Evolutionary conservation across 2,888 invertebrate genomes (phyloP).

Genomic region (Leptinotarsa tumamoca): DNA sequence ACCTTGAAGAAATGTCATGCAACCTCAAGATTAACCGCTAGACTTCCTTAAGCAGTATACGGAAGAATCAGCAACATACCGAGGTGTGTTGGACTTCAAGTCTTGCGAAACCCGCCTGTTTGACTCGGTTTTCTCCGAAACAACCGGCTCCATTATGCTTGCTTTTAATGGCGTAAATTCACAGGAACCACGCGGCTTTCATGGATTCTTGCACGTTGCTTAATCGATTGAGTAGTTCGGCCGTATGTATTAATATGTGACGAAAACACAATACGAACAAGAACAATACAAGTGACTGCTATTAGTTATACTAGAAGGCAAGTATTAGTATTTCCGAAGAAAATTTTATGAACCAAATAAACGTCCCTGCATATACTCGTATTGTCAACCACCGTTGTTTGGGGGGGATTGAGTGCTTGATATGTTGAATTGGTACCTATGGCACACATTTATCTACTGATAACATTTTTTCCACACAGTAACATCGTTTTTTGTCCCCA

Average conservation of each 20-base stretch:
- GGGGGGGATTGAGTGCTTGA: no score
- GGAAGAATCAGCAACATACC: not conserved
- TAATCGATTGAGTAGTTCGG: not conserved
- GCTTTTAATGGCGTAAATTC: slow-evolving; percentile 5
- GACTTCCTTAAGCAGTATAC: not conserved
- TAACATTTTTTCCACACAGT: no score
- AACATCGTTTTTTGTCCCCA: no score
- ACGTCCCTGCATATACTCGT: no score
- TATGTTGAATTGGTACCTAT: no score
- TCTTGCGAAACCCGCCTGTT: slow-evolving; percentile 3
- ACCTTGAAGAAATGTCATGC: not conserved
- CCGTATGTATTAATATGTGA: slow-evolving; percentile 2
- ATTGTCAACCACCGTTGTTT: no score
- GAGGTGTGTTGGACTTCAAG: not conserved
- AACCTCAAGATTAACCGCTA: not conserved
- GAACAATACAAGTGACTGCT: not conserved
- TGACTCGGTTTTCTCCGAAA: not conserved
- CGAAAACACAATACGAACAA: not conserved
- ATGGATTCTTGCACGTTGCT: slow-evolving; percentile 14
- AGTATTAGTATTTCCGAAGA: no score
- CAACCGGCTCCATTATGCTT: not conserved
- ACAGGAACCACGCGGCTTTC: not conserved
- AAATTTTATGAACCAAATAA: no score
- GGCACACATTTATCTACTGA: no score
- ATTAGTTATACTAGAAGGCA: not conserved